Evolutionary conservation across 2,797 vertebrate species (phyloP).

Genomic region (Potorous gilbertii): DNA sequence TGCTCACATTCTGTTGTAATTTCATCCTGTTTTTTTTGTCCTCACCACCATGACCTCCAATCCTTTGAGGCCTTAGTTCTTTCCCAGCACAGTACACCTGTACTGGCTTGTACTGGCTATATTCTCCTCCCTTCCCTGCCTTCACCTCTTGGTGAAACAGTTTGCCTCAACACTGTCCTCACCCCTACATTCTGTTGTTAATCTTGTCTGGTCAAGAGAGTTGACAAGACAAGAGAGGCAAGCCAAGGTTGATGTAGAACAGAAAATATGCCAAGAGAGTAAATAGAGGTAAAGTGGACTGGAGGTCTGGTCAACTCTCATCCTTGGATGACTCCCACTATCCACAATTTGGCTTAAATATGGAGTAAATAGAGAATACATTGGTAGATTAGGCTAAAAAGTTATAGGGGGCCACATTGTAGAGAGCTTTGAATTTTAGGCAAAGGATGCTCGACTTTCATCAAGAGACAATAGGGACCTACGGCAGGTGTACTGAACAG

Average conservation of each 20-base stretch:
- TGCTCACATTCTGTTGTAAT: neutral
- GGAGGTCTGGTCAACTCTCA: neutral
- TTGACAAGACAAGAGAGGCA: too few relatives aligned
- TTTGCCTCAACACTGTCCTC: neutral
- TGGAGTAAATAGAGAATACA: neutral
- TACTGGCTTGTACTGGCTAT: neutral
- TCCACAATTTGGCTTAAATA: neutral
- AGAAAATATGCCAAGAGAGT: too few relatives aligned
- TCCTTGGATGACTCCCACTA: neutral
- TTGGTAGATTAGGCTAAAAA: neutral
- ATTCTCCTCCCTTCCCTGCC: neutral
- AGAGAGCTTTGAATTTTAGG: neutral
- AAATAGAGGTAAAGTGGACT: too few relatives aligned
- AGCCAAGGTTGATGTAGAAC: too few relatives aligned
- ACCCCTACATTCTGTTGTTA: too few relatives aligned
- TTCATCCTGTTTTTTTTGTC: neutral
- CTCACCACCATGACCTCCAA: neutral
- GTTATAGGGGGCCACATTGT: neutral
- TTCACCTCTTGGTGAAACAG: neutral
- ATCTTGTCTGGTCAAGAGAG: neutral
- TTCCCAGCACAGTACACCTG: neutral
- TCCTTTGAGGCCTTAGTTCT: neutral
- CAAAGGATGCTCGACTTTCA: neutral
- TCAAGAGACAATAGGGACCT: neutral
- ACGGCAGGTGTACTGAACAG: neutral